Base-by-base conservation (phyloP, 2,113 vertebrate genomes). In the Cynoglossus semilaevis region DNA sequence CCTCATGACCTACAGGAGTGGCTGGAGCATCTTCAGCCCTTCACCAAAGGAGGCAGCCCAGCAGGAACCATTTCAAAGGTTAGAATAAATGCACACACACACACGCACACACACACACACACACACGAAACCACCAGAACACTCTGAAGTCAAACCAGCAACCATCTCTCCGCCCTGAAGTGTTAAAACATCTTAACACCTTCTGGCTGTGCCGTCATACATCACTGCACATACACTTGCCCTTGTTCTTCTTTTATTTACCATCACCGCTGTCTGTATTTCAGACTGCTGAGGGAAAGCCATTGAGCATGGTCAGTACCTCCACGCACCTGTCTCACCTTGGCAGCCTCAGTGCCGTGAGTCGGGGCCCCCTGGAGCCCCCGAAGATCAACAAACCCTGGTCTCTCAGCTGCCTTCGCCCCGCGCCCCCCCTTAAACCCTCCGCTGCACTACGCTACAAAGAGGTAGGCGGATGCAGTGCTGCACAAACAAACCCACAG, bases 401-500 rank as follows among this genome's bases (percentile, higher is more conserved):
- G 97, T 97, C 94, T 60, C 85, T 99, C 78, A 99, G 97, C 90
- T 98, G 97, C 78, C 92, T 99, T 45, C 92, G 97, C 53, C 97
- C 97, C 0, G 95, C 96, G 8, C 97, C 97, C 35, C 96, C 97
- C 0, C 97, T 99, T 79, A 93, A 93, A 70, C 96, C 95, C 0
- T 99, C 96, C 0, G 96, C 95, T 13, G 97, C 97, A 0, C 91
- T 99, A 81, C 93, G 95, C 76, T 99, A 98, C 89, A 98, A 99
- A 91, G 96, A 99, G 95, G 97, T 99, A 94, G 84, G 84, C 51
- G 19, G 15, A 8, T 17, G 11, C 5, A 45, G 46, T 43, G 46
- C 19, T 12, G 19, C 47, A 45, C 44, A 37, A 15, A 12, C 34
- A 54, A 58, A 19, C 77, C 58, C 7, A 67, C 16, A 50, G 11